Conservation (phyloP, 2,113 vertebrate species). For the Phocoena sinus region DNA sequence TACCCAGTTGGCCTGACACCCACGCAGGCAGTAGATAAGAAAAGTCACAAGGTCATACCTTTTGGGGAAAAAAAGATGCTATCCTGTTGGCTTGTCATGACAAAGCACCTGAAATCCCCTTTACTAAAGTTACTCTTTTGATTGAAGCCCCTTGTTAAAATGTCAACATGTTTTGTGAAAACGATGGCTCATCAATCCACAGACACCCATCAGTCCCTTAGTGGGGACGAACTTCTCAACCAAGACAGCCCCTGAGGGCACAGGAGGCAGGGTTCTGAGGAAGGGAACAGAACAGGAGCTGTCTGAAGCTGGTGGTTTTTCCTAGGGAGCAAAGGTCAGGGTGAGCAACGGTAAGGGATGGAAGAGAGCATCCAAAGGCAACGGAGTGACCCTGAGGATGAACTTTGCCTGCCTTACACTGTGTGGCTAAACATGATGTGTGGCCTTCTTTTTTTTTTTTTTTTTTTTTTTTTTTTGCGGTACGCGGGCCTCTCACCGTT, state of each 20-base stretch:
- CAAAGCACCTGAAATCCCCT: background rate
- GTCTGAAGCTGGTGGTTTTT: background rate
- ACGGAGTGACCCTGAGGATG: background rate
- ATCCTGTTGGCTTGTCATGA: background rate
- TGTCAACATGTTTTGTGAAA: conserved; percentile 39
- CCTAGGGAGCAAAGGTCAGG: background rate
- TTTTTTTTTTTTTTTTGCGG: too few relatives aligned
- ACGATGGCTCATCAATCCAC: background rate
- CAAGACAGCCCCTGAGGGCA: background rate
- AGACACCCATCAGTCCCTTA: background rate
- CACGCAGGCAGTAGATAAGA: background rate
- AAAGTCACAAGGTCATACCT: background rate
- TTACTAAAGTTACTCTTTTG: conserved; percentile 32
- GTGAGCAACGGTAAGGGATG: background rate
- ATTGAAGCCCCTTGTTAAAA: conserved; percentile 30
- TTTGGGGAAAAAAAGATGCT: background rate
- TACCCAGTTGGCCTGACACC: background rate
- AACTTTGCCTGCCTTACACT: background rate
- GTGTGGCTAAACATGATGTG: background rate
- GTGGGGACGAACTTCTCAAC: conserved; percentile 24
- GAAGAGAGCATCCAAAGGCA: background rate
- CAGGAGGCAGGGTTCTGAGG: background rate
- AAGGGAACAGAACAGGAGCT: background rate
- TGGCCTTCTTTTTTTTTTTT: background rate
- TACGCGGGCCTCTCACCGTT: too few relatives aligned